Evolutionary conservation across 2,888 invertebrate genomes (phyloP).

Genomic region (Drosophila diplacantha): DNA sequence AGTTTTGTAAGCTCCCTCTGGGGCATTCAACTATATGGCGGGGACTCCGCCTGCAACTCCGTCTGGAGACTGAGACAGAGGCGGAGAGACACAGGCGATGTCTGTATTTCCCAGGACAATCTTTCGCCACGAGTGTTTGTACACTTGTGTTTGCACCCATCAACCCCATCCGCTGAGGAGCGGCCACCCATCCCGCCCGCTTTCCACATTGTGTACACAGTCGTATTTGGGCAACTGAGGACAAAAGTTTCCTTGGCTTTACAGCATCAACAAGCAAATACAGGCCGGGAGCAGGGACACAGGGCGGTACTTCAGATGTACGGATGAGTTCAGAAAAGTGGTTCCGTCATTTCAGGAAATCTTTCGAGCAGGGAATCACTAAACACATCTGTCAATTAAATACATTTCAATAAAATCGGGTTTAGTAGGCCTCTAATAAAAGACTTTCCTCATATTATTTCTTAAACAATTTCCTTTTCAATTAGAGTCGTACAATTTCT

Average conservation of each 20-base stretch:
- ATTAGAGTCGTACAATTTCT: too few species aligned
- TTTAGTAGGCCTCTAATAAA: too few species aligned
- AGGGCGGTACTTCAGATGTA: constrained; percentile 3
- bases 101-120: constrained; percentile 74
- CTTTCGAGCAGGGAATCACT: too few species aligned
- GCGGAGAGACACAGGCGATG: constrained; percentile 50
- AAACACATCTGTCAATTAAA: neutral
- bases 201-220: constrained; percentile 37
- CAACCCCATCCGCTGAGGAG: constrained; percentile 23
- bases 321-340: constrained; percentile 2
- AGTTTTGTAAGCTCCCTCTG: constrained; percentile 72
- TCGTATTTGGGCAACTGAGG: constrained; percentile 65
- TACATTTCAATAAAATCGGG: neutral
- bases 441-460: too few species aligned
- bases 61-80: constrained; percentile 9
- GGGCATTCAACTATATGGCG: constrained; percentile 69
- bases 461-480: too few species aligned
- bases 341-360: neutral
- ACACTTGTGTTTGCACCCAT: constrained; percentile 43
- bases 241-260: constrained; percentile 73
- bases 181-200: constrained; percentile 11
- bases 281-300: constrained; percentile 34
- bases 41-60: constrained; percentile 17
- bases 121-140: constrained; percentile 70
- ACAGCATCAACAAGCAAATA: constrained; percentile 67